Conservation (phyloP, 1,140 invertebrate species). For the Triops cancriformis region DNA sequence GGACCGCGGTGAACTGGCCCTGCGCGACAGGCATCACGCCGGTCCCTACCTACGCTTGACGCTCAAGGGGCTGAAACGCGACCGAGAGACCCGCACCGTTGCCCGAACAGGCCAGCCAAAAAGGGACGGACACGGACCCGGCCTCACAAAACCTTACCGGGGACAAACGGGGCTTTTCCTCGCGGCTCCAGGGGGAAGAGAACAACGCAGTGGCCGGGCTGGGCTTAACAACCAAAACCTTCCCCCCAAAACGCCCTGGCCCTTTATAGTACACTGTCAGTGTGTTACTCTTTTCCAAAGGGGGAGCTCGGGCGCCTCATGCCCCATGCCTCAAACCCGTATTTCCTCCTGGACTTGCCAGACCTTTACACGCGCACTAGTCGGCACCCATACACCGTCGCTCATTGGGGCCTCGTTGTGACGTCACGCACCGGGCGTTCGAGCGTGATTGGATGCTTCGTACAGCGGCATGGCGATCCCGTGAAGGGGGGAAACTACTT, state of each 20-base stretch:
- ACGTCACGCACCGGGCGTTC: neutral
- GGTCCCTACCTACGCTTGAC: neutral
- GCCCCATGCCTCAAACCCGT: neutral
- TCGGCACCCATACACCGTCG: neutral
- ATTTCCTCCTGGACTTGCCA: neutral
- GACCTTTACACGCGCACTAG: neutral
- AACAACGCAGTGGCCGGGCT: neutral
- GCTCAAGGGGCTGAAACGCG: neutral
- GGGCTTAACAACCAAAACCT: neutral
- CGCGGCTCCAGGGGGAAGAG: neutral
- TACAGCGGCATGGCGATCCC: neutral
- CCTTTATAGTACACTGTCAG: neutral
- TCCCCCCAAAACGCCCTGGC: neutral
- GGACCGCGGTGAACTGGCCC: constrained; percentile 11
- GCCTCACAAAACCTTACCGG: neutral
- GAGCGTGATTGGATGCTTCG: neutral
- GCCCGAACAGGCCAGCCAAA: neutral
- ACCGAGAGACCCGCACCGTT: neutral
- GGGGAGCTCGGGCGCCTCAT: neutral
- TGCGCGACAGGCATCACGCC: constrained; percentile 8
- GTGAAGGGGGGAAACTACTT: neutral
- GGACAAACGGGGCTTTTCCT: neutral
- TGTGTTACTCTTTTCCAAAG: neutral
- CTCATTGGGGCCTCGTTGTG: neutral
- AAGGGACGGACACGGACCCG: neutral